Conservation (phyloP, 2,797 vertebrate species). For the Pangasius macronema region DNA sequence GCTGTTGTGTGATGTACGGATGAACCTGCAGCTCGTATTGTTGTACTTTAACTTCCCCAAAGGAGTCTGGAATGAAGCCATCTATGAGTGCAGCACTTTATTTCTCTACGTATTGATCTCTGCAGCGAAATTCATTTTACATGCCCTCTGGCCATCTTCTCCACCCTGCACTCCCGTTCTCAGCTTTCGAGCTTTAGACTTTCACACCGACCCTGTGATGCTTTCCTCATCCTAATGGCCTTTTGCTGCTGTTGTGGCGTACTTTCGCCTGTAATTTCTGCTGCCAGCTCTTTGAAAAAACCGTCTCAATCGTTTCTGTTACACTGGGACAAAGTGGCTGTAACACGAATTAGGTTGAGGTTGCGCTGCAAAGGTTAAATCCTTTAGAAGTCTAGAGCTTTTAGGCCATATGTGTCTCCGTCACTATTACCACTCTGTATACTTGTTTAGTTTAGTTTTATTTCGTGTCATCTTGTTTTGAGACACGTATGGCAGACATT, state of each 20-base stretch:
- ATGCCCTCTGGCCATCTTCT: constrained; percentile 37
- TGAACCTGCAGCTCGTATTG: constrained; percentile 34
- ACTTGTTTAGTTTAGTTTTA: not conserved
- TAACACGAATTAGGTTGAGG: not conserved
- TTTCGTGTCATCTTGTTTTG: not conserved
- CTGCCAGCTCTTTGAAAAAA: not conserved
- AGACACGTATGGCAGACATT: too few relatives aligned
- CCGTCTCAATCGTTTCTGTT: not conserved
- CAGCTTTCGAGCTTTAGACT: not conserved
- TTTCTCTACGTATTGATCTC: constrained; percentile 54
- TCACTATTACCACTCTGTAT: not conserved
- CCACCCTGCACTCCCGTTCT: constrained; percentile 16
- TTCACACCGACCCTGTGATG: not conserved
- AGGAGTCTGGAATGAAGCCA: constrained; percentile 37
- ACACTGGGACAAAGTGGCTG: not conserved
- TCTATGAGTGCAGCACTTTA: constrained; percentile 55
- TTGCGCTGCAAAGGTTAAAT: not conserved
- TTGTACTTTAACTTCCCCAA: constrained; percentile 41
- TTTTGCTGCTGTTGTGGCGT: not conserved
- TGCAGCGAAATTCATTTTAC: constrained; percentile 50
- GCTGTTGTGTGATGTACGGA: constrained; percentile 29
- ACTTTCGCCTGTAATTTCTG: not conserved
- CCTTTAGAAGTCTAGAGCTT: not conserved
- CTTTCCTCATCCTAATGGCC: constrained; percentile 6
- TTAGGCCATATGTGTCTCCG: not conserved